Percentiles rank a stretch among this genome's conserved stretches.
phyloP scores from a whole-genome alignment of 2,113 vertebrate species.

The Tonatia bakeri region DNA sequence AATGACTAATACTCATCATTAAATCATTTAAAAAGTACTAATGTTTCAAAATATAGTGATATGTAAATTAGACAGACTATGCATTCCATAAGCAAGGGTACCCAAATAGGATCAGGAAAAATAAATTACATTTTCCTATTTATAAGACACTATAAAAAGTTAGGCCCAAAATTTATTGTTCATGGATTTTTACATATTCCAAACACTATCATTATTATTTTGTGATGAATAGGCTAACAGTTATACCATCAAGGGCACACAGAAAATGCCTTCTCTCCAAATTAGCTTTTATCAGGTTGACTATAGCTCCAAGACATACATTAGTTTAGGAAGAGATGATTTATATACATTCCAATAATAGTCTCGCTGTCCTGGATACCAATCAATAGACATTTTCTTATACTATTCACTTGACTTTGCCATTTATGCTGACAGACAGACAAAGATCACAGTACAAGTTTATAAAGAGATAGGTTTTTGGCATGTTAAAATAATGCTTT shows the following conservation, averaged over 20 bases:
- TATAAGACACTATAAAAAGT: constrained; percentile 33
- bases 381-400: neutral
- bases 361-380: constrained; percentile 22
- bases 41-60: neutral
- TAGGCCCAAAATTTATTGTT: constrained; percentile 19
- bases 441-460: constrained; percentile 19
- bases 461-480: neutral
- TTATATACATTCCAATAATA: constrained; percentile 44
- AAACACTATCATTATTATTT: constrained; percentile 35
- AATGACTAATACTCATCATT: neutral
- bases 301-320: constrained; percentile 68
- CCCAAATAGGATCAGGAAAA: neutral
- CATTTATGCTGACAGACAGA: constrained; percentile 65
- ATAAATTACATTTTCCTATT: neutral
- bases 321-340: constrained; percentile 46
- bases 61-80: neutral
- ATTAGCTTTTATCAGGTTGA: constrained; percentile 64
- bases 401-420: constrained; percentile 51
- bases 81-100: neutral
- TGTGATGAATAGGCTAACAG: neutral
- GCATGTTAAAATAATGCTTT: constrained; percentile 43
- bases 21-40: neutral
- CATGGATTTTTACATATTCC: constrained; percentile 14
- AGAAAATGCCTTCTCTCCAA: constrained; percentile 29
- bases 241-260: constrained; percentile 17